A percentile compares a stretch with the other conserved stretches of the same genome.
phyloP scores from a whole-genome alignment of 2,888 invertebrate species.

The Brachypalpus laphriformis region DNA sequence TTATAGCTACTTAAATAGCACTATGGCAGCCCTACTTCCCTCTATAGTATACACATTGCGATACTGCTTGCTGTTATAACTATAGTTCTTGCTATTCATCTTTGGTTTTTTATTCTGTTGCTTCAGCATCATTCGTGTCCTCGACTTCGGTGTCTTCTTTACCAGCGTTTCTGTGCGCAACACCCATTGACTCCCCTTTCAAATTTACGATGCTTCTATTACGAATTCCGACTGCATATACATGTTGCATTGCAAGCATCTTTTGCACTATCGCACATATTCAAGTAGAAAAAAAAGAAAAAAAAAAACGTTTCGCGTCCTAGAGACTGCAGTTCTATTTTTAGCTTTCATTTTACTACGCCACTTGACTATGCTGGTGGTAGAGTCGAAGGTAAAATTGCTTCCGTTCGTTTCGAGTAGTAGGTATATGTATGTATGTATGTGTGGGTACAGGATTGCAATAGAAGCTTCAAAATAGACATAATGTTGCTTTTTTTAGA shows the following conservation, averaged over 20 bases:
- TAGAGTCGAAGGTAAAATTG: constrained; percentile 29
- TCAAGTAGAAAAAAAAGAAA: neutral
- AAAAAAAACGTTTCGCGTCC: constrained; percentile 24
- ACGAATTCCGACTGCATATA: constrained; percentile 29
- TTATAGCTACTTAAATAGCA: too few relatives aligned
- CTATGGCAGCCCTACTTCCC: neutral
- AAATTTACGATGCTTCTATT: constrained; percentile 21
- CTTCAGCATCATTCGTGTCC: constrained; percentile 21
- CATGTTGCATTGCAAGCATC: constrained; percentile 50
- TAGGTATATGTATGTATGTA: neutral
- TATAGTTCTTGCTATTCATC: constrained; percentile 1
- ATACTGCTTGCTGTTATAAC: constrained; percentile 4
- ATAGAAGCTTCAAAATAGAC: constrained; percentile 51
- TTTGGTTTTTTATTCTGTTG: constrained; percentile 20
- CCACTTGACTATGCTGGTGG: constrained; percentile 26
- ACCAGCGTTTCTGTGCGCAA: constrained; percentile 9
- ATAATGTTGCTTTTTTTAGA: constrained; percentile 41
- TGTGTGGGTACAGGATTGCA: constrained; percentile 8
- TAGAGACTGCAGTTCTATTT: constrained; percentile 67
- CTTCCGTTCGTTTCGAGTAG: too few relatives aligned
- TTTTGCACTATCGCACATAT: neutral
- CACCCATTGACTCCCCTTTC: constrained; percentile 23
- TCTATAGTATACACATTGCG: neutral
- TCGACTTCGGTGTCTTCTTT: constrained; percentile 8
- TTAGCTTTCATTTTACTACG: constrained; percentile 45